Percentiles rank a stretch among this genome's conserved stretches.
Conservation (phyloP, 23 tunicate species). For the Pegea sp. region DNA sequence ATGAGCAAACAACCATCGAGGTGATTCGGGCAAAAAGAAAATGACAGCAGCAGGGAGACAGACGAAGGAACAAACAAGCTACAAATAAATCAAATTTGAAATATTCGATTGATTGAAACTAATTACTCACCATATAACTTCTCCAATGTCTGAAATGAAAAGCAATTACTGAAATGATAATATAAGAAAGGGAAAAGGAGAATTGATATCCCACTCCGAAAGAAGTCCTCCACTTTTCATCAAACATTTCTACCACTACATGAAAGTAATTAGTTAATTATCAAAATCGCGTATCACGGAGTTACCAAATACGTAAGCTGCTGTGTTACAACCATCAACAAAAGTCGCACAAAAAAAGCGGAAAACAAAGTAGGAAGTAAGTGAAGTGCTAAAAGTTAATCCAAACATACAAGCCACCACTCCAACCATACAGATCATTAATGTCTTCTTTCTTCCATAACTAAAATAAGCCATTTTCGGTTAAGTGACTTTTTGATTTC, state of each 20-base stretch:
- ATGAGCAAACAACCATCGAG: constrained; percentile 2
- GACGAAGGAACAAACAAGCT: constrained; percentile 1
- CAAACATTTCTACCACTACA: too few species aligned
- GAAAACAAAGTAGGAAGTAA: not conserved
- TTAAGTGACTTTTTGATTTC: too few species aligned
- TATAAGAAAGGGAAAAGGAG: not conserved
- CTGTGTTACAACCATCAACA: not conserved
- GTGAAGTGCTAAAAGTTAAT: not conserved
- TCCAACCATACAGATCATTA: too few species aligned
- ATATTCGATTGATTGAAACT: not conserved
- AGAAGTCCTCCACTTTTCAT: too few species aligned
- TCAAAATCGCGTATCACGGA: not conserved
- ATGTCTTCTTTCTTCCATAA: too few species aligned
- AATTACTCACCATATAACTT: not conserved
- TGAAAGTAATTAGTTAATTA: not conserved
- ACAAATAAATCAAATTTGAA: not conserved
- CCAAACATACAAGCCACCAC: constrained; percentile 4
- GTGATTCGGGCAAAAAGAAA: constrained; percentile 9
- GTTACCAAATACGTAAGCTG: constrained; percentile 1
- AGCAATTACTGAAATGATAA: not conserved
- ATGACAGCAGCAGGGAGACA: not conserved
- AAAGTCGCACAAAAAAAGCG: not conserved
- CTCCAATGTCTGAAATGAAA: not conserved
- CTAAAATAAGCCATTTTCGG: too few species aligned
- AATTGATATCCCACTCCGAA: too few species aligned